phyloP scores from a whole-genome alignment of 2,888 invertebrate species.

The Coronaproctus castanopsis region DNA sequence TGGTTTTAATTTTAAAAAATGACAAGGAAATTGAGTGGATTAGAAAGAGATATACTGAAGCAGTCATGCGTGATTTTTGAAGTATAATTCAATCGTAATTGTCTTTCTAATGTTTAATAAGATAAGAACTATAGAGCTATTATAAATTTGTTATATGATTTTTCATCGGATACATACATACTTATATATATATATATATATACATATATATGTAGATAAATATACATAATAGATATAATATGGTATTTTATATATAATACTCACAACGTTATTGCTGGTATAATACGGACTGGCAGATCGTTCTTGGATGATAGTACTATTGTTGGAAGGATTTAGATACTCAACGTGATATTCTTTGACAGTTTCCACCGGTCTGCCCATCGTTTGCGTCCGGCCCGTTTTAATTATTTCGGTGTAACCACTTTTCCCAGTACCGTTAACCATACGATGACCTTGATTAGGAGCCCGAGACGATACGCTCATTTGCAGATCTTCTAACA shows the following conservation, averaged over 20 bases:
- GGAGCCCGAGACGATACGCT: slow-evolving; percentile 21
- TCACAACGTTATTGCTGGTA: background rate
- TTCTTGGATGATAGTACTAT: slow-evolving; percentile 22
- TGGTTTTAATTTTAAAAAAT: too few relatives aligned
- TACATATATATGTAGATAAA: background rate
- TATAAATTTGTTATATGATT: too few relatives aligned
- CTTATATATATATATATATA: background rate
- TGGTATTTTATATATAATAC: background rate
- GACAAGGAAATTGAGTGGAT: too few relatives aligned
- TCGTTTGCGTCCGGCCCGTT: slow-evolving; percentile 19
- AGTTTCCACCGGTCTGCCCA: slow-evolving; percentile 18
- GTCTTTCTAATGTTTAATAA: too few relatives aligned
- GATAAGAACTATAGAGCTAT: too few relatives aligned
- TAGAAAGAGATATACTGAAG: too few relatives aligned
- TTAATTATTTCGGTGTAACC: slow-evolving; percentile 23
- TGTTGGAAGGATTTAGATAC: slow-evolving; percentile 24
- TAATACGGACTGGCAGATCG: slow-evolving; percentile 15
- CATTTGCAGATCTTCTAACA: slow-evolving; percentile 25
- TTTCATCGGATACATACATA: background rate
- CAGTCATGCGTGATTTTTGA: too few relatives aligned
- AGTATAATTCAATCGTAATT: too few relatives aligned
- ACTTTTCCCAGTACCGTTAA: slow-evolving; percentile 15
- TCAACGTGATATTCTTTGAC: slow-evolving; percentile 23
- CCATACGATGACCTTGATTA: slow-evolving; percentile 12
- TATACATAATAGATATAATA: background rate